Base-by-base conservation (phyloP, 2,888 invertebrate genomes). In the Luperina testacea region DNA sequence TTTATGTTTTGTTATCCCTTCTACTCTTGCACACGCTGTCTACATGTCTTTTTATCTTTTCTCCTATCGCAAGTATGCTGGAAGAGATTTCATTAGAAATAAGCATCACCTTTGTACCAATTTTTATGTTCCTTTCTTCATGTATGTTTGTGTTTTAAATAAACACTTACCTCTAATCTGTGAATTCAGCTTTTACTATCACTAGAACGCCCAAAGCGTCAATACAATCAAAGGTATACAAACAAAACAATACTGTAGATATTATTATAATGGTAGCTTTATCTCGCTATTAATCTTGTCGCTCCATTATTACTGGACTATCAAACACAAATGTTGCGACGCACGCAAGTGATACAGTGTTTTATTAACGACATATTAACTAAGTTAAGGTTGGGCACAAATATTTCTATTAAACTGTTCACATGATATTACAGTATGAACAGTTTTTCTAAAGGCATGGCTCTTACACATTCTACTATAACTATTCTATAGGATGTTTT, bases 241-340 rank as follows among this genome's bases (percentile, higher is more conserved):
- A 65, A 80, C 38, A 73, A 48, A 80, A 45, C 32, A 81, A 76
- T 61, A 83, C 15, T 24, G 20, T 38, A 53, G 48, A 69, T 63
- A 77, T 64, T 48, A 72, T 63, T 45, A 42, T 67, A 75, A 59
- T 72, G 38, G 53, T 27, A 51, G 61, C 27, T 72, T 51, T 81
- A 75, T 81, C 78, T 57, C 11, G 15, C 9, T 59, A 81, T 82
- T 81, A 84, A 81, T 84, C 81, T 72, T 38, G 69, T 70, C 57
- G 61, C 20, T 72, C 72, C 69, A 75, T 72, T 79, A 70, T 81
- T 76, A 74, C 53, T 77, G 75, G 67, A 72, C 75, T 81, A 88
- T 88, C 77, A 83, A 87, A 82, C 20, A 72, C 80, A 81, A 78
- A 81, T 81, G 84, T 72, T 63, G 65, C 78, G 51, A 51, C 42